These are phyloP conservation scores for Eurois occulta DNA, from an alignment of 2,888 invertebrate genomes.

Conservation along the genomic window DNA sequence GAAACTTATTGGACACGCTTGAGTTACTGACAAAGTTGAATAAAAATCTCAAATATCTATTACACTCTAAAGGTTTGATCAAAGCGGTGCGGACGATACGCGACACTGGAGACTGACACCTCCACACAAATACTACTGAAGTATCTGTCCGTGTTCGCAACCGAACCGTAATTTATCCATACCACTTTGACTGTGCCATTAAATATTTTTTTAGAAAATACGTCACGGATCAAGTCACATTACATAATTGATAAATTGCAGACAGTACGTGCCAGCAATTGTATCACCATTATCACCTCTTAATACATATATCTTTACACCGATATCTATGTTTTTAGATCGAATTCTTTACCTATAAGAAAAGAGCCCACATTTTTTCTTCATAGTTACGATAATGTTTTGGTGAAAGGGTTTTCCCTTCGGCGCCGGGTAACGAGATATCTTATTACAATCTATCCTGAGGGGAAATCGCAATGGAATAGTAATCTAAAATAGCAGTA, in stretches of 20 bases:
- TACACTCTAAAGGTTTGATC: not conserved
- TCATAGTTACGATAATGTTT: constrained; percentile 48
- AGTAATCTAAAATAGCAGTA: constrained; percentile 36
- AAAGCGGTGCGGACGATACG: not conserved
- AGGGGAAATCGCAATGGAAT: constrained; percentile 55
- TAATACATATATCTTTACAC: not conserved
- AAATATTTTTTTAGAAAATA: constrained; percentile 5
- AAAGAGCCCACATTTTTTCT: constrained; percentile 46
- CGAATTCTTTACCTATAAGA: not conserved
- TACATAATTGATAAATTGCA: not conserved
- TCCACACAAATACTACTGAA: not conserved
- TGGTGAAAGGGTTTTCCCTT: constrained; percentile 60
- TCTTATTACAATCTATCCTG: constrained; percentile 61
- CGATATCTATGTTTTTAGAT: not conserved
- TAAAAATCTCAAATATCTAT: not conserved
- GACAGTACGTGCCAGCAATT: not conserved
- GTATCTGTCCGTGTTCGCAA: not conserved
- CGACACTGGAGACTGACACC: not conserved
- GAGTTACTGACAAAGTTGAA: not conserved
- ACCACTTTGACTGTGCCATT: not conserved
- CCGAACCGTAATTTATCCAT: not conserved
- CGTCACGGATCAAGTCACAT: not conserved
- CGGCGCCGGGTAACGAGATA: constrained; percentile 56
- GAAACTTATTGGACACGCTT: not conserved
- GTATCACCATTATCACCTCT: not conserved